These are phyloP conservation scores for Amazona ochrocephala DNA, from an alignment of 2,797 vertebrate species.

Conservation along the genomic window DNA sequence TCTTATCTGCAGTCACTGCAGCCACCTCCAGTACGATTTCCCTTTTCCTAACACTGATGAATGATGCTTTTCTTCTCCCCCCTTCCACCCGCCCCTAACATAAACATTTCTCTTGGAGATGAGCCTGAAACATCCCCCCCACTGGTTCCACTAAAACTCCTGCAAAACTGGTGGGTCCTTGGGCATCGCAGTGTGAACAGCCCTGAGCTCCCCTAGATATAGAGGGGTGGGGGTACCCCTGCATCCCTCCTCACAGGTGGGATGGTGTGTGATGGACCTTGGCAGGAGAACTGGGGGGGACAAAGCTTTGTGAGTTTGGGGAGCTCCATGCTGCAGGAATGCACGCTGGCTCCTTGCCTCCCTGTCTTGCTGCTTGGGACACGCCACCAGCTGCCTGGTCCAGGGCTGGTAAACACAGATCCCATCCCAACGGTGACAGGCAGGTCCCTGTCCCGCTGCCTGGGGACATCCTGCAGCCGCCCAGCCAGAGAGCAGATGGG, in stretches of 20 bases:
- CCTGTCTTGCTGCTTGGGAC: rapidly evolving
- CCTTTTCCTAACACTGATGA: constrained; percentile 22
- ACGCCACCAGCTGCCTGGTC: rapidly evolving
- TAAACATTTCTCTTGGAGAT: constrained; percentile 59
- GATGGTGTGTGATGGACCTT: not conserved
- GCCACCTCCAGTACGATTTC: constrained; percentile 28
- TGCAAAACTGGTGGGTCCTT: not conserved
- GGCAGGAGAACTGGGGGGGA: rapidly evolving
- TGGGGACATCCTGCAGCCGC: not conserved
- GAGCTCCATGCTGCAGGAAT: rapidly evolving
- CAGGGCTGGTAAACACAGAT: not conserved
- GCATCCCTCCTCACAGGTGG: rapidly evolving
- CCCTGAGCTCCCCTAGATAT: rapidly evolving
- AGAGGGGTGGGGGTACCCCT: not conserved
- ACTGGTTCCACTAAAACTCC: not conserved
- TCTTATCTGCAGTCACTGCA: constrained; percentile 14
- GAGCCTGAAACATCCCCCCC: not conserved
- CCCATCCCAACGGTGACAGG: rapidly evolving
- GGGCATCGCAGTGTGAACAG: not conserved
- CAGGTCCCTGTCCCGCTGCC: not conserved
- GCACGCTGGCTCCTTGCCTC: rapidly evolving
- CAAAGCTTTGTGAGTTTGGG: not conserved
- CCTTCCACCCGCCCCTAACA: not conserved
- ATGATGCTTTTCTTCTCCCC: constrained; percentile 48
- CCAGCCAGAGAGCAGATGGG: constrained; percentile 5